Percentiles rank a stretch among this genome's conserved stretches.
Evolutionary conservation across 2,797 vertebrate genomes (phyloP).

Genomic region (Uromys caudimaculatus): DNA sequence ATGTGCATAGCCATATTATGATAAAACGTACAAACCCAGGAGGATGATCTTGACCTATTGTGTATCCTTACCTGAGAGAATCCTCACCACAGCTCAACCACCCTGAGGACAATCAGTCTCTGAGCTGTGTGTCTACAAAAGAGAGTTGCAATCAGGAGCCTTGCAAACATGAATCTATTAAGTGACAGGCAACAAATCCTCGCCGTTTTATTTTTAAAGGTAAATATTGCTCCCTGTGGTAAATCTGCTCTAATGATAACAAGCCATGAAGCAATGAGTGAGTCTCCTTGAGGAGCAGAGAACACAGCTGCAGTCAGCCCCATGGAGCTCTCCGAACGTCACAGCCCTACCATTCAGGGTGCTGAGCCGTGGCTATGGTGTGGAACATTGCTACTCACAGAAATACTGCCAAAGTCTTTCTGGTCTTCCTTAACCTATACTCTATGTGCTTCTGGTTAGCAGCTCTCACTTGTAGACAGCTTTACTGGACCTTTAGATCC

Average conservation of each 20-base stretch:
- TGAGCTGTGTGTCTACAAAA: not conserved
- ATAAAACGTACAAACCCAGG: not conserved
- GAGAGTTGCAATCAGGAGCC: not conserved
- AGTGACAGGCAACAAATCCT: not conserved
- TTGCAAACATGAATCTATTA: not conserved
- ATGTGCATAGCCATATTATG: not conserved
- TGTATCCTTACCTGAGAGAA: rapidly evolving
- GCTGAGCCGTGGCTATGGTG: not conserved
- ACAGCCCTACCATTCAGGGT: rapidly evolving
- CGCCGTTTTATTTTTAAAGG: constrained; percentile 36
- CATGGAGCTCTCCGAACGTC: not conserved
- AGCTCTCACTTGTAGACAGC: not conserved
- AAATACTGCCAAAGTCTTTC: rapidly evolving
- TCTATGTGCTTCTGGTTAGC: not conserved
- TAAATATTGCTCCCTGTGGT: constrained; percentile 67
- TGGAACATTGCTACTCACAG: rapidly evolving
- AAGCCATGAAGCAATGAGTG: not conserved
- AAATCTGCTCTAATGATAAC: constrained; percentile 38
- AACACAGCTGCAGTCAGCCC: constrained; percentile 8
- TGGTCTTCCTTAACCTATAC: not conserved
- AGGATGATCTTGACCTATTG: too few species aligned
- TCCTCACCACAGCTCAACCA: too few species aligned
- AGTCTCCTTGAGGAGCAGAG: not conserved
- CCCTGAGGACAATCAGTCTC: rapidly evolving
- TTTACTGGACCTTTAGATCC: not conserved